Evolutionary conservation across 2,888 invertebrate species (phyloP), one percentile per base, ranked within the genome.

Genomic region (Pollenia griseotomentosa): DNA sequence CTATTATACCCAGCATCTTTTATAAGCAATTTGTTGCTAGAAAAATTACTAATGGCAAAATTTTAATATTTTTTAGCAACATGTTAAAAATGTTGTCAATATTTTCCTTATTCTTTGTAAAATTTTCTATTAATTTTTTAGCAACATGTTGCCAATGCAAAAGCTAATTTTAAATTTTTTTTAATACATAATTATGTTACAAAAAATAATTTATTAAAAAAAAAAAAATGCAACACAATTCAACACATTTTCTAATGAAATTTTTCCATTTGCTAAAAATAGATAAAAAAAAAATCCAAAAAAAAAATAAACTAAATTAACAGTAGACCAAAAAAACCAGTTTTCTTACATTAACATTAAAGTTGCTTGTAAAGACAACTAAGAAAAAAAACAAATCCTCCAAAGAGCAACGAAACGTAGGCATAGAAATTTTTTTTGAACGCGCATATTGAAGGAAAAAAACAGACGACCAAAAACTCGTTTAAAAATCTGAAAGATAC

Each of bases 251-350:
- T 83, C 80, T 83, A 83, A 87, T 87, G 73, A 87, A 83, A 81
- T 73, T 73, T 86, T 81, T 81, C 71, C 80, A 80, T 77, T 83
- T 33, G 75, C 83, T 83, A 83, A 75, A 86, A 83, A 83, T 86
- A 86, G 79, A 48, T 55, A 53, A 68, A 82, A 68, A 78, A 79
- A 16, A 19, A 66, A 74, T 33, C 40, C 16, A 40, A 78, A 12
- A 53, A 66, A n/a, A 84, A 74, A 44, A 59, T 78, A 78, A 82
- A 44, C 61, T 57, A 70, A 80, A 63, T 79, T 75, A 79, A 80
- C 81, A 87, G 87, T 87, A 79, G 87, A 87, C 84, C 87, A 84
- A 84, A 87, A 87, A 79, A 87, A 87, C 87, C 87, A 83, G 87
- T 87, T 87, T 78, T 63, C 66, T 53, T 70, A 80, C 44, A 63